These are phyloP conservation scores for Psylliodes chrysocephalus DNA, from an alignment of 2,888 invertebrate species.

Conservation along the genomic window DNA sequence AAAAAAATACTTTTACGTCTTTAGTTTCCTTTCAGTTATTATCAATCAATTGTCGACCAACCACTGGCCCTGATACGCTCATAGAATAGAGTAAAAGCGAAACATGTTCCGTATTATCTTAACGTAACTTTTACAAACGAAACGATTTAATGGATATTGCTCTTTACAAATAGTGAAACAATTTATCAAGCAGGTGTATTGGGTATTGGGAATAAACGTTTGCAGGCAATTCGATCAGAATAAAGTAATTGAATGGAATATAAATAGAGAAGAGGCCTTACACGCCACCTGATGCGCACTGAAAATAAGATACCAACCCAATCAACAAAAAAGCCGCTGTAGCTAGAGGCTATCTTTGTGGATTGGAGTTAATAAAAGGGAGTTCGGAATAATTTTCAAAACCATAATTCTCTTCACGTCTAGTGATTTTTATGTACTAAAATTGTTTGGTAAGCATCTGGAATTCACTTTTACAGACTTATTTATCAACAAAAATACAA, in stretches of 20 bases:
- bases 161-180: constrained; percentile 11
- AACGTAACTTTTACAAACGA: neutral
- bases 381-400: too few relatives aligned
- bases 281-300: constrained; percentile 9
- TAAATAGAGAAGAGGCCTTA: constrained; percentile 9
- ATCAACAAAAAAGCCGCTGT: constrained; percentile 1
- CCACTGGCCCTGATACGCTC: too few relatives aligned
- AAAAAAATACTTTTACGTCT: too few relatives aligned
- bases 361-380: neutral
- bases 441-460: too few relatives aligned
- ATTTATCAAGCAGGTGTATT: constrained; percentile 22
- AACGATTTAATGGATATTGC: constrained; percentile 11
- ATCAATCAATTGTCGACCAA: too few relatives aligned
- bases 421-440: too few relatives aligned
- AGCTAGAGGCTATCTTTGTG: neutral
- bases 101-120: neutral
- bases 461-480: too few relatives aligned
- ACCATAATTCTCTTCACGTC: too few relatives aligned
- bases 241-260: constrained; percentile 22
- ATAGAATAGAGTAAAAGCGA: too few relatives aligned
- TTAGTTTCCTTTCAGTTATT: too few relatives aligned
- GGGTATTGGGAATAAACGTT: constrained; percentile 6
- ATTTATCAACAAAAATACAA: too few relatives aligned
- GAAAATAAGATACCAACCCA: neutral
- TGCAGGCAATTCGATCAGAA: constrained; percentile 16